Conservation (phyloP, 1,140 invertebrate genomes). For the Drosophila carrolli region DNA sequence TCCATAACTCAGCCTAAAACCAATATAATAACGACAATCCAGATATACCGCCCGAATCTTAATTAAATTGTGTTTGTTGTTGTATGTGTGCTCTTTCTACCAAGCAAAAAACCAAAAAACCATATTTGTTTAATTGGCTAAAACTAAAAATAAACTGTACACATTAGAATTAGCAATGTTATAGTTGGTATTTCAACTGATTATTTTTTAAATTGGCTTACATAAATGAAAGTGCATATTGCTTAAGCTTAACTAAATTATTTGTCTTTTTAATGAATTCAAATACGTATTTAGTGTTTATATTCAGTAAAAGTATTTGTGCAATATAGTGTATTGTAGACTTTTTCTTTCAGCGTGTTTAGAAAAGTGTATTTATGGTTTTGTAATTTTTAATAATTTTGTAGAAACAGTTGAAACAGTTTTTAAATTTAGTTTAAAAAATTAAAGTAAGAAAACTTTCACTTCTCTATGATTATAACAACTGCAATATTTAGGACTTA, state of each 20-base stretch:
- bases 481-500: neutral
- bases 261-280: neutral
- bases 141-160: conserved; percentile 14
- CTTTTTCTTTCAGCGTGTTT: neutral
- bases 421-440: neutral
- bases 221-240: neutral
- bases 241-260: conserved; percentile 2
- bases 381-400: neutral
- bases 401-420: too few relatives aligned
- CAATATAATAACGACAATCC: conserved; percentile 24
- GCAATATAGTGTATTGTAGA: neutral
- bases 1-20: conserved; percentile 25
- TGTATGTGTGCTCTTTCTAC: conserved; percentile 7
- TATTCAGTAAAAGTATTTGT: conserved; percentile 10
- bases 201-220: neutral
- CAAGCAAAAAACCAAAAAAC: neutral
- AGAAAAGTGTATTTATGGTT: conserved; percentile 7
- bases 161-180: conserved; percentile 19
- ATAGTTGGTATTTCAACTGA: conserved; percentile 14
- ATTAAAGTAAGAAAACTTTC: neutral
- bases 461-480: too few relatives aligned
- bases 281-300: conserved; percentile 5
- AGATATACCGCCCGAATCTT: conserved; percentile 17
- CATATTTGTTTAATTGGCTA: conserved; percentile 27
- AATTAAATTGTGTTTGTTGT: conserved; percentile 41